These are phyloP conservation scores for Hyalella azteca DNA, from an alignment of 2,888 invertebrate genomes.

Conservation along the genomic window DNA sequence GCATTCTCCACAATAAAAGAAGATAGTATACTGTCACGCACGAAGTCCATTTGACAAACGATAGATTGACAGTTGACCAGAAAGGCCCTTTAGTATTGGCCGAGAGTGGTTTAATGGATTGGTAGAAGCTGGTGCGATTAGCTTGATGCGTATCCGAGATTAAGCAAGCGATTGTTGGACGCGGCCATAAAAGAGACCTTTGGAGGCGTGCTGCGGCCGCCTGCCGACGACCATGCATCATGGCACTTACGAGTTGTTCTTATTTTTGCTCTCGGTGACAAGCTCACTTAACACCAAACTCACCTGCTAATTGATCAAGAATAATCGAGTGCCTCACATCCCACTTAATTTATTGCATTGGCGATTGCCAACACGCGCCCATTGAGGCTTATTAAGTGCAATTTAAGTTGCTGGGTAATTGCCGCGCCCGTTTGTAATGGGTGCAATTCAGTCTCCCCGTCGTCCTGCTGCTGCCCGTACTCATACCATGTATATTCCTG, in stretches of 20 bases:
- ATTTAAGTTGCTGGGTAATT: conserved; percentile 20
- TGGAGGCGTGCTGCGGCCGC: not conserved
- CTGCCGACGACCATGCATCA: not conserved
- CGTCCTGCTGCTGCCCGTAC: no score
- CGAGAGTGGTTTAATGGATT: not conserved
- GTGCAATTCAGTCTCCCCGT: no score
- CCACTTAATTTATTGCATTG: conserved; percentile 13
- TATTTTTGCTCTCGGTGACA: not conserved
- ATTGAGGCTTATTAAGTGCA: conserved; percentile 30
- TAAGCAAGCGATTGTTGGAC: not conserved
- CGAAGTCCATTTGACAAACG: no score
- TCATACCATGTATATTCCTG: no score
- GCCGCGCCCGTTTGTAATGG: not conserved
- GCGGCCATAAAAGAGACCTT: conserved; percentile 8
- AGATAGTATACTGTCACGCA: no score
- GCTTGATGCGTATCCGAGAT: conserved; percentile 4
- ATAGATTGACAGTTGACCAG: no score
- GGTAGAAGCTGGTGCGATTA: conserved; percentile 9
- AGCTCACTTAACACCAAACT: not conserved
- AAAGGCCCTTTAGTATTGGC: no score
- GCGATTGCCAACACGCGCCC: conserved; percentile 25
- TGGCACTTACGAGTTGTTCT: not conserved
- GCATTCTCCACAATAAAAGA: no score
- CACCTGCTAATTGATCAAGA: conserved; percentile 27
- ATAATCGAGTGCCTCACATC: conserved; percentile 1